Evolutionary conservation across 2,888 invertebrate genomes (phyloP), one percentile per base, ranked within the genome.

Genomic region (Ectobius pallidus): DNA sequence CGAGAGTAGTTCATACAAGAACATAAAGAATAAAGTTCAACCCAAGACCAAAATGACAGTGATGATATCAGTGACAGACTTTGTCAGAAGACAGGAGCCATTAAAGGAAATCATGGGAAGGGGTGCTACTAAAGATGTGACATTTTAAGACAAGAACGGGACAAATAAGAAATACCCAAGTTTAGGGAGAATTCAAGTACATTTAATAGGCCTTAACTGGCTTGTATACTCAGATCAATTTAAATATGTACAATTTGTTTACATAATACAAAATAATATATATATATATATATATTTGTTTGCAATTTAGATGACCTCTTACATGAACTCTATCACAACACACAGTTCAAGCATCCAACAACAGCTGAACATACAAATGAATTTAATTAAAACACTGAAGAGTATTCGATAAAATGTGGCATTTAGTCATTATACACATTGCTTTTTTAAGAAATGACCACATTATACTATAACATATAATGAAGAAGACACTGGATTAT

Each of bases 171-270:
- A 46, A 22, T 22, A 30, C 27, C 2, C 27, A 55, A 22, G 4
- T 27, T 27, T 14, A 55, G 27, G 27, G 27, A 63, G 9, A 63
- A 39, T 39, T 25, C 42, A 42, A 44, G 27, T 67, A 67, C 67
- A 67, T 44, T 44, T 69, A 30, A 55, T 69, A 69, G 70, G 70
- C 61, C 70, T 46, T 70, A 25, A 70, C 11, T 46, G 70, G 62
- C 70, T 70, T 20, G 39, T 70, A 70, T 58, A 58, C 58, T 70
- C 34, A 42, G 46, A 62, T 27, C 22, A 30, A 70, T 70, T 39
- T 25, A 70, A 70, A 25, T 70, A 70, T 70, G n/a, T 70, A 70
- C 70, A 70, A 58, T 32, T 30, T 55, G 9, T 70, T 62, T 70
- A 62, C 61, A 61, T 42, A 70, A 62, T 70, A 70, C 62, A 70